Percentiles rank a stretch among this genome's conserved stretches.
Evolutionary conservation across 2,888 invertebrate genomes (phyloP).

Genomic region (Epinotia brunnichana): DNA sequence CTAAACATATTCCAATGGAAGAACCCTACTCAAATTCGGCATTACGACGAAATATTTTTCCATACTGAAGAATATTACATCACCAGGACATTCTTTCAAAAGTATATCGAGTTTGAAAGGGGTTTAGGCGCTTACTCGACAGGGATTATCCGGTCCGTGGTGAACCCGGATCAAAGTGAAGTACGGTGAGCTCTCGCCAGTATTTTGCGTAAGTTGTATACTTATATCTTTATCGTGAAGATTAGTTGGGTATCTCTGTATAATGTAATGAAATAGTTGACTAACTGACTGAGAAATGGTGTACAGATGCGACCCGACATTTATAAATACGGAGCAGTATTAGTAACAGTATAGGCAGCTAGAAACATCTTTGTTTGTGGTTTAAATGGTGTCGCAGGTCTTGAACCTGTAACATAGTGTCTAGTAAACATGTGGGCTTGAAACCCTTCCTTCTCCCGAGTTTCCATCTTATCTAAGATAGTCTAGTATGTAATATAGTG

Average conservation of each 20-base stretch:
- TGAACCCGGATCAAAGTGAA: constrained; percentile 34
- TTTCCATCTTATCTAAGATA: not conserved
- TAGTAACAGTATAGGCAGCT: not conserved
- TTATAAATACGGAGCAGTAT: not conserved
- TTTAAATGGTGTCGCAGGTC: not conserved
- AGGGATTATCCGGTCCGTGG: constrained; percentile 28
- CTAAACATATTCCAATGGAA: not conserved
- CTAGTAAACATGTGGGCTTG: no score
- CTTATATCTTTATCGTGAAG: constrained; percentile 12
- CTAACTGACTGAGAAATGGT: not conserved
- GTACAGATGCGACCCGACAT: not conserved
- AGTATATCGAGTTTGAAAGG: not conserved
- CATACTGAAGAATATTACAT: not conserved
- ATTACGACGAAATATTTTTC: not conserved
- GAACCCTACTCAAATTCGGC: not conserved
- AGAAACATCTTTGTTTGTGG: not conserved
- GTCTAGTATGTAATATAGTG: no score
- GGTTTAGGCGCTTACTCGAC: constrained; percentile 25
- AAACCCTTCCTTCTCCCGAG: not conserved
- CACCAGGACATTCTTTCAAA: constrained; percentile 7
- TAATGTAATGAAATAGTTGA: not conserved
- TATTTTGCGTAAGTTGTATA: not conserved
- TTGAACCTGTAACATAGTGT: not conserved
- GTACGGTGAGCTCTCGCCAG: constrained; percentile 7
- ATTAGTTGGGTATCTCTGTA: not conserved